Percentiles rank a stretch among this genome's conserved stretches.
Conservation (phyloP, 2,797 vertebrate species). For the Macrochelys suwanniensis region DNA sequence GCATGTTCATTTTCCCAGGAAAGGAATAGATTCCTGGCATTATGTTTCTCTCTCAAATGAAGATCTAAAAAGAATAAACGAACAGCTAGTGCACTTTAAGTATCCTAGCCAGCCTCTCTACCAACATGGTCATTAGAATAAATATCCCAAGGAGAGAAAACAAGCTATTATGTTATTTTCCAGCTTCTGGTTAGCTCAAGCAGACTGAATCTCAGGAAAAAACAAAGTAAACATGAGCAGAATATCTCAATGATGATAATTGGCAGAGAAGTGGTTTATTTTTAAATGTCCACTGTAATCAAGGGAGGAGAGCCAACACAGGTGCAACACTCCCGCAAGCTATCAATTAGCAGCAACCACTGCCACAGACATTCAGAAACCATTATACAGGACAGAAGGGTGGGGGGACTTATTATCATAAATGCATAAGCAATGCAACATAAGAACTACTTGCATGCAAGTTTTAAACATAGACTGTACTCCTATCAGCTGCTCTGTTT, state of each 20-base stretch:
- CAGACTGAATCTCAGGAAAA: neutral
- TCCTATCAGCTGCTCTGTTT: slow-evolving; percentile 17
- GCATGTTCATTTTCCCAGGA: neutral
- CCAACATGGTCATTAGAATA: neutral
- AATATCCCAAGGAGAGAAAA: neutral
- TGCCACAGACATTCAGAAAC: slow-evolving; percentile 32
- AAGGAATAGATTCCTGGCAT: neutral
- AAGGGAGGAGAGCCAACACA: slow-evolving; percentile 11
- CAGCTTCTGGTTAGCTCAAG: neutral
- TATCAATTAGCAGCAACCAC: neutral
- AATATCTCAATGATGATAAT: neutral
- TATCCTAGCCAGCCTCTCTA: neutral
- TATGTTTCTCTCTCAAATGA: neutral
- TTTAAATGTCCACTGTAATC: neutral
- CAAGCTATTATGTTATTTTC: neutral
- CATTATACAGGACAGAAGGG: neutral
- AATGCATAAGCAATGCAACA: slow-evolving; percentile 19
- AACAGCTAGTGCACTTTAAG: neutral
- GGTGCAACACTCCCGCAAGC: slow-evolving; percentile 14
- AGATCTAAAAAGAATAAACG: neutral
- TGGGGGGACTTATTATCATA: slow-evolving; percentile 8
- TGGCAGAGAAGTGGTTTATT: slow-evolving; percentile 19
- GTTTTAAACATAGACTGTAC: slow-evolving; percentile 24
- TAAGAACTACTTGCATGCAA: slow-evolving; percentile 27
- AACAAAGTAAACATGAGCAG: neutral